Base-by-base conservation (phyloP, 1,140 invertebrate genomes). In the Battus philenor region DNA sequence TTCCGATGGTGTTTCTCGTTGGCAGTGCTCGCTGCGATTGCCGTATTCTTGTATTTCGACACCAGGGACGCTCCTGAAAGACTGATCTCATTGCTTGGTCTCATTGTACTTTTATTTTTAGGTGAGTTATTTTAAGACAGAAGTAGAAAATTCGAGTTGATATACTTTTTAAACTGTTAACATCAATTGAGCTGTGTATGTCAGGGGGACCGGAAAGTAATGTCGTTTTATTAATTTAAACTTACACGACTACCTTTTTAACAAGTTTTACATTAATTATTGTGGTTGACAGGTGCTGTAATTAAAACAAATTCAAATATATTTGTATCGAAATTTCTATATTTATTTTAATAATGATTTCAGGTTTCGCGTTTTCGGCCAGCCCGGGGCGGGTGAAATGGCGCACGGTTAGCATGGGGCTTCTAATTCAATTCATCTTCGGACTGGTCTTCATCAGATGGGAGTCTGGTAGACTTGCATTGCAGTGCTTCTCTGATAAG, bases 381-480 rank as follows among this genome's bases (percentile, higher is more conserved):
- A 67, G 91, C 59, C 91, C 91, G 1, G 71, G 84, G 3, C 68
- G 74, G n/a, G 50, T 87, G 2, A 74, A 71, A 11, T 97, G 95
- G 95, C 87, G 90, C 10, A 91, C 91, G 1, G 93, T 98, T 0
- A 61, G 93, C 8, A 92, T 90, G 68, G 97, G 97, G 0, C 70
- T 98, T 1, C 86, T 91, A 0, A 75, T 98, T 4, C 97, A 99
- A 87, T 95, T 98, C 63, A 31, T 91, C 0, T 91, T 99, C 47
- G 97, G 95, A 0, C 57, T 98, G 0, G 52, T 98, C 1, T 95
- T 96, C 41, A 92, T 99, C 33, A 89, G 94, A 54, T 98, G 95
- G 92, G 65, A 89, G 0, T 82, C 91, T 22, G 97, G 97, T 0
- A 88, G 93, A 32, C 67, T 86, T 0, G 90, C 95, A 9, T 93